These are phyloP conservation scores for Nasua narica DNA, from an alignment of 2,797 vertebrate species.

Conservation along the genomic window DNA sequence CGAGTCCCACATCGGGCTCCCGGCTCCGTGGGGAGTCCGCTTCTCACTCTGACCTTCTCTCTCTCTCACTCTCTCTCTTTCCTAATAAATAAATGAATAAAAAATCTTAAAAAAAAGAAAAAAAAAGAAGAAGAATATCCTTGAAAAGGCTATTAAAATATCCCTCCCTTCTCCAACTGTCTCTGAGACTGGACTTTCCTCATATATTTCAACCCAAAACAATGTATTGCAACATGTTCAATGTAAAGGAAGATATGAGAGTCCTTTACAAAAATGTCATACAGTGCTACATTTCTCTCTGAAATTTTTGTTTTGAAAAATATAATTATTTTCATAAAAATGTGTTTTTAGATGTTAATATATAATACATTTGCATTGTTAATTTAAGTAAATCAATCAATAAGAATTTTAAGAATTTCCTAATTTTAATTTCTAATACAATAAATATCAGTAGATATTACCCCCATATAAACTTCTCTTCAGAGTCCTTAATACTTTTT, in stretches of 20 bases:
- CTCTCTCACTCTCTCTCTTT: too few relatives aligned
- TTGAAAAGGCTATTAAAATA: not conserved
- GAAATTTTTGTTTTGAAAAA: not conserved
- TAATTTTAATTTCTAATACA: not conserved
- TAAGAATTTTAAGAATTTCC: not conserved
- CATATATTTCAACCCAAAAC: not conserved
- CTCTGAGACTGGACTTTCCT: not conserved
- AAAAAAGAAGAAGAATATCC: not conserved
- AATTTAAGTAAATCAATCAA: not conserved
- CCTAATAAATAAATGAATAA: too few relatives aligned
- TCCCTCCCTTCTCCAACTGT: not conserved
- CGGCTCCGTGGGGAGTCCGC: too few relatives aligned
- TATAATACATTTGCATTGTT: not conserved
- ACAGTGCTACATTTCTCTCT: not conserved
- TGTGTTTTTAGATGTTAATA: not conserved
- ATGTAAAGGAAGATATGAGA: not conserved
- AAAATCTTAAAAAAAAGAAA: too few relatives aligned
- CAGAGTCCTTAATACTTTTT: not conserved
- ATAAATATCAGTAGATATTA: not conserved
- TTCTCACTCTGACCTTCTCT: too few relatives aligned
- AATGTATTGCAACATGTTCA: not conserved
- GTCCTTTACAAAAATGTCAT: not conserved
- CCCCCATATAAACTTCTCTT: not conserved
- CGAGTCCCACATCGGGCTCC: too few relatives aligned
- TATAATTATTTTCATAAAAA: not conserved